A percentile compares a stretch with the other conserved stretches of the same genome.
phyloP scores from a whole-genome alignment of 2,797 vertebrate genomes.

The Falco cherrug region DNA sequence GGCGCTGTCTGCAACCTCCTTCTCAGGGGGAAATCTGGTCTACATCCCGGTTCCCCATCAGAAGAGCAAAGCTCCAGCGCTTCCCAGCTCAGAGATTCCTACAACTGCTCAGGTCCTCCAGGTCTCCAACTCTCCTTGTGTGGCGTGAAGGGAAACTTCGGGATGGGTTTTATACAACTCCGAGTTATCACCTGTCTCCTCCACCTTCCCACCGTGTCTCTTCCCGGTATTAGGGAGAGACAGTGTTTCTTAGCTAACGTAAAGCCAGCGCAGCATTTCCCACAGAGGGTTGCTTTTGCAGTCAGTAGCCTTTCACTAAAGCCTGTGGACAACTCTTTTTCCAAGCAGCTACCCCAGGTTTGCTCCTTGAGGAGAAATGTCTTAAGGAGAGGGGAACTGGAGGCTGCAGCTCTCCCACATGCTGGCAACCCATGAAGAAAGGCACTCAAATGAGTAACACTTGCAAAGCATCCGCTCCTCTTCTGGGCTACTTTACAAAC shows the following conservation, averaged over 20 bases:
- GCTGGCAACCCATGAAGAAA: neutral
- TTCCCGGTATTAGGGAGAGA: neutral
- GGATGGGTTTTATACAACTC: neutral
- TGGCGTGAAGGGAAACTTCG: neutral
- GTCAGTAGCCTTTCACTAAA: neutral
- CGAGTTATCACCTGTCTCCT: neutral
- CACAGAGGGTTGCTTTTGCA: neutral
- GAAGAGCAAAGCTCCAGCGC: fast-evolving
- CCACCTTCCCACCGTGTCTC: neutral
- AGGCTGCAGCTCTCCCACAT: neutral
- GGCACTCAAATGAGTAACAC: neutral
- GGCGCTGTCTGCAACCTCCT: neutral
- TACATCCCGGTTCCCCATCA: fast-evolving
- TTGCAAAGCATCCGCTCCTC: neutral
- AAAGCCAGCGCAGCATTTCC: neutral
- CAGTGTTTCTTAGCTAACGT: neutral
- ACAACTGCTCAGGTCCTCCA: neutral
- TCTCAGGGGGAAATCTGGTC: neutral
- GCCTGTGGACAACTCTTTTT: neutral
- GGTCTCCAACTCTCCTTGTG: neutral
- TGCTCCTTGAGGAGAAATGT: neutral
- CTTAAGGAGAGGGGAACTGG: neutral
- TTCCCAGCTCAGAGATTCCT: neutral
- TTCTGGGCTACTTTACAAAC: neutral
- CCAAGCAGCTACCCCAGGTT: neutral